These are phyloP conservation scores for Notolepis coatsorum DNA, from an alignment of 2,797 vertebrate species.

Conservation along the genomic window DNA sequence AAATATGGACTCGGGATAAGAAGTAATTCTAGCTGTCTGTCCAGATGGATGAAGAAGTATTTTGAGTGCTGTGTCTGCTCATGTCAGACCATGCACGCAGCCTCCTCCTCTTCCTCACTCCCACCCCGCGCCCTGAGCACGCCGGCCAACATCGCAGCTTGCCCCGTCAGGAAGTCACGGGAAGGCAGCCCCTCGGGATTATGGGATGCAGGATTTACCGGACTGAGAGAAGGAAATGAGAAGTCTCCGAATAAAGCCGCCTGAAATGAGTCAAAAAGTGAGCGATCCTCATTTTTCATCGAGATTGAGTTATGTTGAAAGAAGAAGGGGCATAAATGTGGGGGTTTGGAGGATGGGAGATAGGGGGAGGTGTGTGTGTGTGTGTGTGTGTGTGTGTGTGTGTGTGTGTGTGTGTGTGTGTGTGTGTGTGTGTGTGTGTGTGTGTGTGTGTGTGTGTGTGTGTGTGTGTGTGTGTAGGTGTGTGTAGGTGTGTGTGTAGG, in stretches of 20 bases:
- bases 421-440: not conserved
- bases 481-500: not conserved
- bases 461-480: not conserved
- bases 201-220: constrained; percentile 69
- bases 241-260: constrained; percentile 80
- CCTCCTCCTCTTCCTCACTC: constrained; percentile 25
- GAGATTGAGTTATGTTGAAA: constrained; percentile 26
- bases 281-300: constrained; percentile 28
- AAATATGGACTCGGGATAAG: constrained; percentile 74
- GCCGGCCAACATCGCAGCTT: constrained; percentile 21
- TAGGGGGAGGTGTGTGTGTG: constrained; percentile 12
- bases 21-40: constrained; percentile 75
- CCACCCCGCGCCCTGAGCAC: constrained; percentile 35
- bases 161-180: constrained; percentile 59
- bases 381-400: not conserved
- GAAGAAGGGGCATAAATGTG: constrained; percentile 18
- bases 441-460: not conserved
- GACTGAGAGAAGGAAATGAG: constrained; percentile 80
- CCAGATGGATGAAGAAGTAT: constrained; percentile 68
- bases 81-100: constrained; percentile 37
- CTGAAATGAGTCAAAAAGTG: constrained; percentile 73
- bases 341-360: not conserved
- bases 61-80: constrained; percentile 27
- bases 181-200: constrained; percentile 68
- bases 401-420: not conserved